Evolutionary conservation across 1,140 invertebrate genomes (phyloP), one percentile per base, ranked within the genome.

Genomic region (Cyclargus thomasi): DNA sequence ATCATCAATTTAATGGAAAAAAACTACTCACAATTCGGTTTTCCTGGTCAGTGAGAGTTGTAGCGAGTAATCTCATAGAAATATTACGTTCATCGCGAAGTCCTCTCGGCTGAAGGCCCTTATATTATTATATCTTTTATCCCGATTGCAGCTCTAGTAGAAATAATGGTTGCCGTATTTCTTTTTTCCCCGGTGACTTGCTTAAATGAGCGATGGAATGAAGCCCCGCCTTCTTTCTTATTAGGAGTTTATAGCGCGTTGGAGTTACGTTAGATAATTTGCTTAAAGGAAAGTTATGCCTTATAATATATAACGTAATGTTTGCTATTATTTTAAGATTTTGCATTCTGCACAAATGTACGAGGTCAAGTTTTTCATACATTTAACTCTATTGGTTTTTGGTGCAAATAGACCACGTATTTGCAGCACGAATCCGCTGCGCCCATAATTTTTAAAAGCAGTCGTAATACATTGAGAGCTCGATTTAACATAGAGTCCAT

Each of bases 81-180:
- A 71, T 67, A 67, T 71, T 65, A 71, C 63, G 69, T 66, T 67
- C 65, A 69, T 67, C 57, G 67, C 62, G 64, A 64, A 69, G 69
- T 59, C 55, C 55, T 72, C 70, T 73, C 68, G 63, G 65, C 68
- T 69, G 74, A 74, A 69, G 71, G 67, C 57, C 53, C 35, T 59
- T 39, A 67, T 62, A 73, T 70, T 72, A 77, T 77, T 73, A 77
- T 74, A 74, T 74, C 70, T 74, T 70, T 74, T 72, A 71, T 71
- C 70, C 72, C 70, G 72, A 77, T 73, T 72, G 75, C 68, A 59
- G 64, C 69, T 68, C 64, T 69, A 67, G 66, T 77, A 67, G 72
- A 77, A 79, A 71, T 75, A 79, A 77, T 78, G 69, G 67, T 69
- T 71, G 62, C 72, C 68, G 73, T 70, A 71, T 76, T 73, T 67